phyloP scores from a whole-genome alignment of 2,113 vertebrate species.

The Nycticebus coucang region DNA sequence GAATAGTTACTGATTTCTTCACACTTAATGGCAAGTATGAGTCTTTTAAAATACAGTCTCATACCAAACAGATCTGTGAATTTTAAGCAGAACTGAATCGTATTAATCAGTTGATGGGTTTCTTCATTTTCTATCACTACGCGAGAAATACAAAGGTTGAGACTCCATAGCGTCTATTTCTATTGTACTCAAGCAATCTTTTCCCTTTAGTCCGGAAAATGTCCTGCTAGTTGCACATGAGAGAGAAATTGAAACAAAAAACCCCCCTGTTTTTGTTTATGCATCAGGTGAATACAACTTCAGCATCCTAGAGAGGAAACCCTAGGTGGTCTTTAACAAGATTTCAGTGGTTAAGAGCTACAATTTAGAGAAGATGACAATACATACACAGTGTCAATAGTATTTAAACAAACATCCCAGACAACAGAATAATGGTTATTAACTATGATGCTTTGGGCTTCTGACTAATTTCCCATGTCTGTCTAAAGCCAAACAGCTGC shows the following conservation, averaged over 20 bases:
- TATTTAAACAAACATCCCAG: constrained; percentile 78
- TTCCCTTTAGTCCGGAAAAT: constrained; percentile 53
- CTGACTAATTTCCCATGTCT: constrained; percentile 59
- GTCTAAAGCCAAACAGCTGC: constrained; percentile 67
- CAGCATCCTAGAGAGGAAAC: constrained; percentile 60
- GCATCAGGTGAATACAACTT: constrained; percentile 76
- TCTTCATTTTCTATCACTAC: constrained; percentile 62
- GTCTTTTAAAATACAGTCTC: constrained; percentile 75
- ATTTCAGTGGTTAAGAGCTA: constrained; percentile 75
- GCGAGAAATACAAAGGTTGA: constrained; percentile 60
- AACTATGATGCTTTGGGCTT: constrained; percentile 62
- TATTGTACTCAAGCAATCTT: constrained; percentile 1
- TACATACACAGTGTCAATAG: constrained; percentile 73
- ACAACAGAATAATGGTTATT: constrained; percentile 76
- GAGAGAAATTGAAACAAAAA: constrained; percentile 66
- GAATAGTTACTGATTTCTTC: constrained; percentile 81
- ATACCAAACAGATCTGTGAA: constrained; percentile 54
- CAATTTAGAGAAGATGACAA: constrained; percentile 71
- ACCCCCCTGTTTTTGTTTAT: constrained; percentile 68
- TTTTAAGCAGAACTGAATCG: constrained; percentile 70
- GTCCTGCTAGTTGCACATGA: constrained; percentile 33
- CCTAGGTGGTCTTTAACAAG: constrained; percentile 80
- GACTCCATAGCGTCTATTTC: background rate
- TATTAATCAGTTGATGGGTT: constrained; percentile 64
- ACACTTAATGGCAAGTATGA: constrained; percentile 76